A percentile compares a stretch with the other conserved stretches of the same genome.
Conservation (phyloP, 2,797 vertebrate genomes). For the Falco novaeseelandiae region DNA sequence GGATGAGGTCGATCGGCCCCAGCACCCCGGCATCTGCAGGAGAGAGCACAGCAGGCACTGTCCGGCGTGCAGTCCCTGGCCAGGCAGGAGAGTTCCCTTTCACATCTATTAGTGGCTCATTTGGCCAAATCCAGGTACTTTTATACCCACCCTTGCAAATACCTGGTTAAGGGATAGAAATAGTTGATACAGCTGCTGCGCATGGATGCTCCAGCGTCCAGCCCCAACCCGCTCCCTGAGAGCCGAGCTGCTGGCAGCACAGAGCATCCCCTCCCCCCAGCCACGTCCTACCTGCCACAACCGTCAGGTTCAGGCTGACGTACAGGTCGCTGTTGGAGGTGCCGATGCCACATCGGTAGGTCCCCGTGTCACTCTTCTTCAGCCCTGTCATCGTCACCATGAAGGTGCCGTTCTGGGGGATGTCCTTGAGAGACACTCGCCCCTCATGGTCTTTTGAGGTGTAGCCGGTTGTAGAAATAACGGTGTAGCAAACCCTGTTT, state of each 20-base stretch:
- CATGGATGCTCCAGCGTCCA: rapidly evolving
- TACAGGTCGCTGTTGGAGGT: background rate
- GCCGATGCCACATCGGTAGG: slow-evolving; percentile 76
- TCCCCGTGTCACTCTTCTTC: slow-evolving; percentile 12
- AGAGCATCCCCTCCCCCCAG: background rate
- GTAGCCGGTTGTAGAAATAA: slow-evolving; percentile 65
- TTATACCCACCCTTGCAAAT: rapidly evolving
- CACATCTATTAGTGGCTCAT: too few relatives aligned
- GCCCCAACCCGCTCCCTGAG: rapidly evolving
- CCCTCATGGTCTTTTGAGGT: background rate
- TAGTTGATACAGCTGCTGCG: rapidly evolving
- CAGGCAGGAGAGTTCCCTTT: background rate
- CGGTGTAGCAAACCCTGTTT: slow-evolving; percentile 16
- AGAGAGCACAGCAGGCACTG: background rate
- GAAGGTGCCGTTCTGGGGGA: slow-evolving; percentile 43
- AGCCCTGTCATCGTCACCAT: slow-evolving; percentile 53
- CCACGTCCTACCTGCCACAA: slow-evolving; percentile 58
- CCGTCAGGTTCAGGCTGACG: slow-evolving; percentile 40
- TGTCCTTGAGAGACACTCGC: slow-evolving; percentile 55
- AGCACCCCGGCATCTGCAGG: background rate
- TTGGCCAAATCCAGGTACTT: background rate
- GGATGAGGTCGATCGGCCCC: background rate
- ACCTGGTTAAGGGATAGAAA: background rate
- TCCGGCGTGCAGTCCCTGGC: background rate
- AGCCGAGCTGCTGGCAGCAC: rapidly evolving